Evolutionary conservation across 1,140 invertebrate genomes (phyloP).

Genomic region (Caenorhabditis remanei): DNA sequence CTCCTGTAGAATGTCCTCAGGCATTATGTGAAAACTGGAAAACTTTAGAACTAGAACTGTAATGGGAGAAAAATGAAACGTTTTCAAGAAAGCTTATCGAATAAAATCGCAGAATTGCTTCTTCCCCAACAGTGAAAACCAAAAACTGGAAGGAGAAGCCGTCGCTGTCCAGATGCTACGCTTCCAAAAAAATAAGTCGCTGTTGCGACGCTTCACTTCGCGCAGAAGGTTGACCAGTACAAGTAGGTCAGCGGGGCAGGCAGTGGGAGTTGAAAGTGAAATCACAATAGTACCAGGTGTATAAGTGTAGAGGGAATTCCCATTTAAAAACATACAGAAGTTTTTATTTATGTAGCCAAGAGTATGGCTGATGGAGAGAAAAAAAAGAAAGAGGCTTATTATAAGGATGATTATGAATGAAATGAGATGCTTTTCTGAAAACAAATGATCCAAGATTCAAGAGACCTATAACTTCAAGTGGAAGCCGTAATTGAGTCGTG

Average conservation of each 20-base stretch:
- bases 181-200: slow-evolving; percentile 18
- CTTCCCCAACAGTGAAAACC: too few species aligned
- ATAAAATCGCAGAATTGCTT: background rate
- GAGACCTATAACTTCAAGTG: too few species aligned
- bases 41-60: background rate
- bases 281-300: background rate
- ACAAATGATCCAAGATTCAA: too few species aligned
- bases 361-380: too few species aligned
- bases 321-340: background rate
- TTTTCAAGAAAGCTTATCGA: slow-evolving; percentile 18
- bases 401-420: too few species aligned
- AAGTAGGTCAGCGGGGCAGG: slow-evolving; percentile 40
- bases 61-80: background rate
- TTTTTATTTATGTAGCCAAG: background rate
- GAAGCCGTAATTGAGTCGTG: too few species aligned
- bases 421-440: too few species aligned
- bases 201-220: background rate
- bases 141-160: slow-evolving; percentile 1
- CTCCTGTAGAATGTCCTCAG: slow-evolving; percentile 34
- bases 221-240: slow-evolving; percentile 36
- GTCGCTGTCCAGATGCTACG: background rate
- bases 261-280: background rate
- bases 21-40: background rate
- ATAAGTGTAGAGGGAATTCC: background rate
- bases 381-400: too few species aligned